Evolutionary conservation across 2,797 vertebrate species (phyloP), one percentile per base, ranked within the genome.

Genomic region (Prunella strophiata): DNA sequence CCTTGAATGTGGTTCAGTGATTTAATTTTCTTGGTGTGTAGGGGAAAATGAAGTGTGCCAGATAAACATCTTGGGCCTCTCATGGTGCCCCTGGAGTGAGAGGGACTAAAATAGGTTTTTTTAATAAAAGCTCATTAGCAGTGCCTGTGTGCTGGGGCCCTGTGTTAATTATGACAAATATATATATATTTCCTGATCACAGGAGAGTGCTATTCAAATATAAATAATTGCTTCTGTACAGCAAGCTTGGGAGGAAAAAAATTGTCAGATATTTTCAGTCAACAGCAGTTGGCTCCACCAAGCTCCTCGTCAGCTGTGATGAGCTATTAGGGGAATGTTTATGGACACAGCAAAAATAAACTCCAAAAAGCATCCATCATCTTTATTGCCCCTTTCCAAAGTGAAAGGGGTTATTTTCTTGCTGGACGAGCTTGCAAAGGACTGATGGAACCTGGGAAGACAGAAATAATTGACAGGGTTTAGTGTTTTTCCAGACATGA

Each of bases 301-400:
- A 88, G 40, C 70, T 93, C 58, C 79, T 96, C 75, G 67, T 94
- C 82, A 89, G 67, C 92, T 91, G 72, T 70, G 55, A 86, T 73
- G 72, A 94, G 82, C 93, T 83, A 52, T 85, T 80, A 92, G 85
- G 76, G 58, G 86, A 94, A 48, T 67, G 61, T 73, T 95, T 84
- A 77, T 81, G 95, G 85, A 82, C 71, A n/a, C 78, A 59, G 38
- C 5, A 5, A 88, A 91, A 85, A 94, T 85, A 57, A 84, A 65
- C 93, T 97, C 86, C 85, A 75, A 25, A 88, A 74, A n/a, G 45
- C 63, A 91, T 97, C 94, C 72, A 45, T 96, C 93, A 88, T 73
- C 83, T 94, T 96, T 93, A 89, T n/a, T 91, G 74, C 57, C 73
- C 77, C 88, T 77, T 74, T 57, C 47, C 72, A 67, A 85, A 82